Conservation (phyloP, 2,113 vertebrate species). For the Probosciger aterrimus region DNA sequence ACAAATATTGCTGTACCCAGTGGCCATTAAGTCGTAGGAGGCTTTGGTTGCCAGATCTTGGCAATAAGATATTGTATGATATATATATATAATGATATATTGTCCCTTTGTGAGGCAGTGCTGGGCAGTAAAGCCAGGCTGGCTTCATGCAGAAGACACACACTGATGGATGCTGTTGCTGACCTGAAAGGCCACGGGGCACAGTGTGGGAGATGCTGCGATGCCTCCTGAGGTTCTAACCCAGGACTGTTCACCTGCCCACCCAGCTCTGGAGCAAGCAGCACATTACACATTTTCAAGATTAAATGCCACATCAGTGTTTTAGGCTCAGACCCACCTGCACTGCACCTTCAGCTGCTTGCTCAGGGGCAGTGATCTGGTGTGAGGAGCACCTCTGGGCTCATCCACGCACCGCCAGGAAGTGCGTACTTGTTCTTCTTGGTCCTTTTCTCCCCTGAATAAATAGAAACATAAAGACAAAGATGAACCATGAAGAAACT, state of each 20-base stretch:
- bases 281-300: accelerated
- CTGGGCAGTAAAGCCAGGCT: not conserved
- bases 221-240: not conserved
- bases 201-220: not conserved
- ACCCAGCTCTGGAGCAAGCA: not conserved
- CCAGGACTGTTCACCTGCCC: accelerated
- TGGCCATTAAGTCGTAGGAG: not conserved
- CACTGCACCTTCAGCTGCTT: not conserved
- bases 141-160: not conserved
- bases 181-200: not conserved
- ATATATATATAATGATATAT: not conserved
- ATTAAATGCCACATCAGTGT: no score
- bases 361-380: not conserved
- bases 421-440: not conserved
- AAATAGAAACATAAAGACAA: not conserved
- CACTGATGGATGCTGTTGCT: not conserved
- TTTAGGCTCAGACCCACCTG: accelerated
- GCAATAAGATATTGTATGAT: not conserved
- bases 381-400: not conserved
- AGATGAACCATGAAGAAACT: not conserved
- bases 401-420: accelerated
- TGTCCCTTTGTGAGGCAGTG: not conserved
- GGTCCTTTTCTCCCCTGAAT: not conserved
- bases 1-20: not conserved
- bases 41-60: not conserved